phyloP scores from a whole-genome alignment of 2,888 invertebrate species.

The Ischnura elegans region DNA sequence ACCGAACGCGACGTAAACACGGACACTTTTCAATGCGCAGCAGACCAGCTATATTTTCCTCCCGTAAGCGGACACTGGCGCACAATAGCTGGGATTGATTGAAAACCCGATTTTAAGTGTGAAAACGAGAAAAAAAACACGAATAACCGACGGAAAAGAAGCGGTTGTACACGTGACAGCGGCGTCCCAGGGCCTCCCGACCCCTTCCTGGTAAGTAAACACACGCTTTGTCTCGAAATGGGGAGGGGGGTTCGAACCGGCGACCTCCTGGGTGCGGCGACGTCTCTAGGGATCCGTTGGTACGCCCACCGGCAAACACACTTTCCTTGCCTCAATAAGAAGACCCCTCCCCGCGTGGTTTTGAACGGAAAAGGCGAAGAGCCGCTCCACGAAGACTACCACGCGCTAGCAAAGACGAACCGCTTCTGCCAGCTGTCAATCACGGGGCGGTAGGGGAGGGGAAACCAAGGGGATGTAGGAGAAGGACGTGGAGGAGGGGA shows the following conservation, averaged over 20 bases:
- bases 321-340: not conserved
- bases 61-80: not conserved
- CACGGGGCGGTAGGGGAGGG: conserved; percentile 77
- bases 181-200: not conserved
- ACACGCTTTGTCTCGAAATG: not conserved
- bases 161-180: not conserved
- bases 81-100: not conserved
- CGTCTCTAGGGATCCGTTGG: not conserved
- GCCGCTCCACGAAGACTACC: conserved; percentile 39
- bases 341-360: not conserved
- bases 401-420: conserved; percentile 60
- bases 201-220: not conserved
- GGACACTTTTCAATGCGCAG: not conserved
- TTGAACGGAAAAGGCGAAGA: not conserved
- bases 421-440: conserved; percentile 84
- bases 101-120: not conserved
- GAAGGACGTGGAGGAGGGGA: conserved; percentile 46
- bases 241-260: conserved; percentile 19
- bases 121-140: conserved; percentile 36
- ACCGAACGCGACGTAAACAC: not conserved
- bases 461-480: not conserved
- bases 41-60: not conserved
- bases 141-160: not conserved
- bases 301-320: not conserved
- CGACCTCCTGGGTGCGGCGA: not conserved